These are phyloP conservation scores for Stenodema calcarata DNA, from an alignment of 2,888 invertebrate genomes.

Conservation along the genomic window DNA sequence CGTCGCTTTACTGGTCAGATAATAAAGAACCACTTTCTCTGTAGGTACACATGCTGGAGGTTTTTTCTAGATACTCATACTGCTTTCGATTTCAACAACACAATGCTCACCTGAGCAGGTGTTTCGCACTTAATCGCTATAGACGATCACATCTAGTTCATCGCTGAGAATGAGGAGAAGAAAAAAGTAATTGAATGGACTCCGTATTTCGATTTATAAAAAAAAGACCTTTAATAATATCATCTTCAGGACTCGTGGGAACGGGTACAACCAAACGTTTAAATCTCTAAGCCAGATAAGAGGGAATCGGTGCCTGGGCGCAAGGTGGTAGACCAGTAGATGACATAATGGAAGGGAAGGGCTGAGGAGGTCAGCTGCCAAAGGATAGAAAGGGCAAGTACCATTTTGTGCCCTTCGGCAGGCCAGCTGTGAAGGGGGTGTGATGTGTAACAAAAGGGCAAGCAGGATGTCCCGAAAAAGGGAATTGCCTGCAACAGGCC, in stretches of 20 bases:
- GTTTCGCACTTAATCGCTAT: not conserved
- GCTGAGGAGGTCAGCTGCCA: slow-evolving; percentile 10
- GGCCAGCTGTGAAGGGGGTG: not conserved
- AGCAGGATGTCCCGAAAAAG: not conserved
- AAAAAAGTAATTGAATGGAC: slow-evolving; percentile 14
- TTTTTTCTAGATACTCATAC: not conserved
- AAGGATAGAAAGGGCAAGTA: slow-evolving; percentile 21
- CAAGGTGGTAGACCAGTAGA: slow-evolving; percentile 16
- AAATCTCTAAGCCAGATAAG: not conserved
- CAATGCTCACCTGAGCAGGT: not conserved
- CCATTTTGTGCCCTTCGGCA: not conserved
- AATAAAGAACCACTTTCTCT: not conserved
- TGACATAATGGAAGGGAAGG: slow-evolving; percentile 25
- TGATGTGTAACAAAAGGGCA: slow-evolving; percentile 4
- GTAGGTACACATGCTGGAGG: not conserved
- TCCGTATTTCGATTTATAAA: not conserved
- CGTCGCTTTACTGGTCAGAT: no score
- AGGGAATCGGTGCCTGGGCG: not conserved
- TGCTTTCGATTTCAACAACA: not conserved
- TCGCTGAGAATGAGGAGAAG: not conserved
- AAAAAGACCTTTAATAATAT: not conserved
- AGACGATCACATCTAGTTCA: not conserved
- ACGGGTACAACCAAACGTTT: not conserved
- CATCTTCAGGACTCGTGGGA: slow-evolving; percentile 1
- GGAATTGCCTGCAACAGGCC: not conserved